Percentiles rank a stretch among this genome's conserved stretches.
These are phyloP conservation scores for Hyposmocoma kahamanoa DNA, from an alignment of 1,140 invertebrate genomes.

Conservation along the genomic window DNA sequence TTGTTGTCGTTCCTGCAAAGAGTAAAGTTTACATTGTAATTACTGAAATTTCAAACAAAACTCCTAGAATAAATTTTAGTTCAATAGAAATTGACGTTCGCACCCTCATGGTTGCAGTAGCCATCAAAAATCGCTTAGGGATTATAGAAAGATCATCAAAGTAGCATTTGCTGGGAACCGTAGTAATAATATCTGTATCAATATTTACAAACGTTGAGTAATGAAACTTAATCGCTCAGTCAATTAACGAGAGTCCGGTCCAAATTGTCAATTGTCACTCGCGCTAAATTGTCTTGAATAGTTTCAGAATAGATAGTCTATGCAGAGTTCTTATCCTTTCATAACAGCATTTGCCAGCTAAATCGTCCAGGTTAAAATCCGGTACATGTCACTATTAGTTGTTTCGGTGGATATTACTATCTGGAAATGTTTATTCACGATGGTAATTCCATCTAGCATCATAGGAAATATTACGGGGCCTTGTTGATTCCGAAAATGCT, in stretches of 20 bases:
- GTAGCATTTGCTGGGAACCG: slow-evolving; percentile 21
- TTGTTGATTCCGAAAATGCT: no score
- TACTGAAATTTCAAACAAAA: no score
- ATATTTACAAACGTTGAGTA: slow-evolving; percentile 30
- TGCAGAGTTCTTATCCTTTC: background rate
- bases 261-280: slow-evolving; percentile 24
- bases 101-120: slow-evolving; percentile 5
- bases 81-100: background rate
- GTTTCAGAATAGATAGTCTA: slow-evolving; percentile 5
- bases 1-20: no score
- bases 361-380: background rate
- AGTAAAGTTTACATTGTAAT: no score
- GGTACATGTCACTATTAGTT: no score
- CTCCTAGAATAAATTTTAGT: background rate
- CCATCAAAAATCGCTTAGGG: slow-evolving; percentile 61
- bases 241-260: slow-evolving; percentile 20
- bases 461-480: no score
- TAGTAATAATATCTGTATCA: slow-evolving; percentile 26
- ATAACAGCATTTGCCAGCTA: slow-evolving; percentile 1
- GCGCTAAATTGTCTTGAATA: slow-evolving; percentile 16
- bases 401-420: no score
- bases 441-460: no score
- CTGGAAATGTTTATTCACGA: no score
- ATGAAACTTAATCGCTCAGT: slow-evolving; percentile 28
- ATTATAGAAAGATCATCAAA: slow-evolving; percentile 40